phyloP scores from a whole-genome alignment of 2,797 vertebrate genomes.

The Pseudomugil tenellus region DNA sequence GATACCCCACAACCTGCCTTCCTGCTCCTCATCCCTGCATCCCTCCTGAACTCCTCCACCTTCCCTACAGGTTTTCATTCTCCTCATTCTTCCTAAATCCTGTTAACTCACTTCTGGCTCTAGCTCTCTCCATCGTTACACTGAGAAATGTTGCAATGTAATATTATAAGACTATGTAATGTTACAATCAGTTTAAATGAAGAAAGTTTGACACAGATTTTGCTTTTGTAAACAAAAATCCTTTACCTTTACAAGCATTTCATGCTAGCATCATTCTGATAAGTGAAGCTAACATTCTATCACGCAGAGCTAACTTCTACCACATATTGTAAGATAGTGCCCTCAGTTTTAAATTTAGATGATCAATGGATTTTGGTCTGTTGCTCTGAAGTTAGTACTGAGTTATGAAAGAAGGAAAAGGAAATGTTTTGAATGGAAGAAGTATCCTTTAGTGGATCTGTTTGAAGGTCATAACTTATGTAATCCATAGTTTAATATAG shows the following conservation, averaged over 20 bases:
- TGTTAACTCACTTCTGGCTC: no score
- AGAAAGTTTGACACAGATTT: not conserved
- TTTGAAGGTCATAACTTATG: no score
- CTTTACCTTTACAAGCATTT: not conserved
- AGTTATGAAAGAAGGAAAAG: not conserved
- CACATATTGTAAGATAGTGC: no score
- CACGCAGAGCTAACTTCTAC: not conserved
- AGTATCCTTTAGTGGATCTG: not conserved
- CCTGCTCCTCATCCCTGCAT: no score
- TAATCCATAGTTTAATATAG: no score
- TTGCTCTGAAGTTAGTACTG: not conserved
- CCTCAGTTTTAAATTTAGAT: not conserved
- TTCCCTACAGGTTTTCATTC: no score
- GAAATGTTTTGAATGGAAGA: no score
- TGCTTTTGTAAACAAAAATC: not conserved
- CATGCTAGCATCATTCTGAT: not conserved
- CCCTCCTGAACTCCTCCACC: no score
- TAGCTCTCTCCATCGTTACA: no score
- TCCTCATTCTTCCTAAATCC: no score
- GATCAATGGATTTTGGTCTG: not conserved
- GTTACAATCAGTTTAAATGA: not conserved
- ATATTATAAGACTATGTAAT: not conserved
- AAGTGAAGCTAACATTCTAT: not conserved
- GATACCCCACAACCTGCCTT: no score
- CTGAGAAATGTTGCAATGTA: not conserved